phyloP scores from a whole-genome alignment of 2,113 vertebrate genomes.

The Oenanthe melanoleuca region DNA sequence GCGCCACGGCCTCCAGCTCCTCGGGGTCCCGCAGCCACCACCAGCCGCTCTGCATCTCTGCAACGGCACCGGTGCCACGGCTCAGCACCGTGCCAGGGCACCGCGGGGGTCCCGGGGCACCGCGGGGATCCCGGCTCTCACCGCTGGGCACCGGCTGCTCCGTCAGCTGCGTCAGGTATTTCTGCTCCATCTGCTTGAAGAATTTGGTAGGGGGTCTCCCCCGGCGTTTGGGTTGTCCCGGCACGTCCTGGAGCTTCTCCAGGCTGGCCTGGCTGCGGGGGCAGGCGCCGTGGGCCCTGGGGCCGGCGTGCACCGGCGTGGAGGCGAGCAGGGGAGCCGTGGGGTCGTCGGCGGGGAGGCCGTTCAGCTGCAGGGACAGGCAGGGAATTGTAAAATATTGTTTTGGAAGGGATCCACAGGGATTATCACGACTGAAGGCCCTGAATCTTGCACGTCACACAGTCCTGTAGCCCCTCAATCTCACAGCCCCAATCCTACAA shows the following conservation, averaged over 20 bases:
- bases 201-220: conserved; percentile 89
- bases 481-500: too few species aligned
- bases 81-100: background rate
- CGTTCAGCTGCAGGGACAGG: conserved; percentile 42
- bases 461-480: too few species aligned
- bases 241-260: conserved; percentile 54
- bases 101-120: rapidly evolving
- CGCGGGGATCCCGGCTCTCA: conserved; percentile 55
- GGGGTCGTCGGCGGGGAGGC: conserved; percentile 33
- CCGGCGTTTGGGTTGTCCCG: conserved; percentile 82
- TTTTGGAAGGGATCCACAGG: rapidly evolving
- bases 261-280: conserved; percentile 37
- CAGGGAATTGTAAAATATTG: rapidly evolving
- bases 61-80: background rate
- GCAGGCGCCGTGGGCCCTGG: conserved; percentile 48
- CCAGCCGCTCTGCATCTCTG: conserved; percentile 93
- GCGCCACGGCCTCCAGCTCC: conserved; percentile 81
- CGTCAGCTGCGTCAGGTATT: conserved; percentile 88
- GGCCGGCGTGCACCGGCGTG: conserved; percentile 25
- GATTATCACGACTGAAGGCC: rapidly evolving
- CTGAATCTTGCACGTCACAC: background rate
- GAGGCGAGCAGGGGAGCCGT: conserved; percentile 57
- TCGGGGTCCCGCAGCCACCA: conserved; percentile 91
- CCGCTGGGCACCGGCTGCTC: conserved; percentile 89
- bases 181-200: conserved; percentile 91